Conservation (phyloP, 1,140 invertebrate genomes). For the Drosophila obscura region DNA sequence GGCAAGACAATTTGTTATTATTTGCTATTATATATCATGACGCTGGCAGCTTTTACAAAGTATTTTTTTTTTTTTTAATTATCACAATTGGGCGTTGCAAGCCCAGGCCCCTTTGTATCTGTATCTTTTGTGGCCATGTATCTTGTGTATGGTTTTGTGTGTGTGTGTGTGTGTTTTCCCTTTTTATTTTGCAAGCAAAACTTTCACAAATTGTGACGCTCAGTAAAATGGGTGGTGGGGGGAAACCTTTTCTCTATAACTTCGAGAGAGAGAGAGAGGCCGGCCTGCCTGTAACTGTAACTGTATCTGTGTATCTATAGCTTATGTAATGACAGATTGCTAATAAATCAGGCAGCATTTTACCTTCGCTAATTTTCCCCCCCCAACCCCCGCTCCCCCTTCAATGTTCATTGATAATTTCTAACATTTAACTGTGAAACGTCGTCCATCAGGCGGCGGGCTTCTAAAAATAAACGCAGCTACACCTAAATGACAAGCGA, state of each 20-base stretch:
- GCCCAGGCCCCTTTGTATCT: slow-evolving; percentile 32
- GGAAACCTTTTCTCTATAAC: slow-evolving; percentile 21
- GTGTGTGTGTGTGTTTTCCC: slow-evolving; percentile 7
- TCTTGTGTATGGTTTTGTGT: slow-evolving; percentile 21
- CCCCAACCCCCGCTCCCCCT: not conserved
- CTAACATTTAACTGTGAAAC: slow-evolving; percentile 71
- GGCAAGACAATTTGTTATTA: slow-evolving; percentile 78
- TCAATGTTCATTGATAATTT: slow-evolving; percentile 40
- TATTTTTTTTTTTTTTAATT: slow-evolving; percentile 70
- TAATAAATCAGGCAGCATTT: slow-evolving; percentile 43
- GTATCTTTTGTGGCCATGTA: slow-evolving; percentile 1
- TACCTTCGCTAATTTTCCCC: slow-evolving; percentile 54
- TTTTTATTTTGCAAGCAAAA: slow-evolving; percentile 30
- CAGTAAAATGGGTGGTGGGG: not conserved
- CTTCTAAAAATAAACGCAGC: slow-evolving; percentile 11
- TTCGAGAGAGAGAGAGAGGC: not conserved
- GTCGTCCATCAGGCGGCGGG: slow-evolving; percentile 14
- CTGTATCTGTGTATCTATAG: slow-evolving; percentile 3
- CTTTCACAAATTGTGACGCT: slow-evolving; percentile 57
- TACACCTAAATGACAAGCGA: slow-evolving; percentile 63
- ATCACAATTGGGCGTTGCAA: slow-evolving; percentile 60
- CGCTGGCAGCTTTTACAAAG: slow-evolving; percentile 40
- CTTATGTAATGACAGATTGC: slow-evolving; percentile 43
- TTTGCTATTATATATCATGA: slow-evolving; percentile 79
- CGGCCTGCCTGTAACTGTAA: slow-evolving; percentile 8